Evolutionary conservation across 2,797 vertebrate species (phyloP).

Genomic region (Sarcophilus harrisii): DNA sequence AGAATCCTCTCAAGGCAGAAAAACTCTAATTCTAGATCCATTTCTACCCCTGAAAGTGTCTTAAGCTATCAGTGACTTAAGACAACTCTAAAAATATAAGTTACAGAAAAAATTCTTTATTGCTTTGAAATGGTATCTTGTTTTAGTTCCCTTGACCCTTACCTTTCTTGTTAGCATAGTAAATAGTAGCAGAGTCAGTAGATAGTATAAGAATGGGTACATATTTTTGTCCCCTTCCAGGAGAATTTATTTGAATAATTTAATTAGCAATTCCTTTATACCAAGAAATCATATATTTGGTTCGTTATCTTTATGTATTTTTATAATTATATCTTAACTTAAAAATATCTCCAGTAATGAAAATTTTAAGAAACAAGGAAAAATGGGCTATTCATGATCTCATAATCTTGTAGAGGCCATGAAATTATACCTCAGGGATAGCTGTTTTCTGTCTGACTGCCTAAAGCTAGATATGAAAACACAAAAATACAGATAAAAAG

Average conservation of each 20-base stretch:
- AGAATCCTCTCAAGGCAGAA: neutral
- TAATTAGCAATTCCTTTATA: neutral
- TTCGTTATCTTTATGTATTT: neutral
- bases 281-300: neutral
- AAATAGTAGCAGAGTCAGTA: neutral
- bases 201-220: neutral
- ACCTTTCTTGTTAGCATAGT: neutral
- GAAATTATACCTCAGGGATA: neutral
- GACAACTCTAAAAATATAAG: neutral
- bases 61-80: neutral
- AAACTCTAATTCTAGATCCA: neutral
- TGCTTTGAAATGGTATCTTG: too few species aligned
- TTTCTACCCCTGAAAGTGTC: neutral
- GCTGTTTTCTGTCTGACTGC: neutral
- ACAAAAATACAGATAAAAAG: neutral
- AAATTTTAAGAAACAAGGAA: neutral
- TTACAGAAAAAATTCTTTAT: neutral
- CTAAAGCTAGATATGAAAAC: neutral
- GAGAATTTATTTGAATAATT: neutral
- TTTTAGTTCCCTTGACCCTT: neutral
- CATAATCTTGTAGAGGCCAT: neutral
- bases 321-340: neutral
- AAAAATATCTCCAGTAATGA: neutral
- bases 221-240: neutral
- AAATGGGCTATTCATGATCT: neutral